Base-by-base conservation (phyloP, 2,888 invertebrate genomes). In the Automeris io region DNA sequence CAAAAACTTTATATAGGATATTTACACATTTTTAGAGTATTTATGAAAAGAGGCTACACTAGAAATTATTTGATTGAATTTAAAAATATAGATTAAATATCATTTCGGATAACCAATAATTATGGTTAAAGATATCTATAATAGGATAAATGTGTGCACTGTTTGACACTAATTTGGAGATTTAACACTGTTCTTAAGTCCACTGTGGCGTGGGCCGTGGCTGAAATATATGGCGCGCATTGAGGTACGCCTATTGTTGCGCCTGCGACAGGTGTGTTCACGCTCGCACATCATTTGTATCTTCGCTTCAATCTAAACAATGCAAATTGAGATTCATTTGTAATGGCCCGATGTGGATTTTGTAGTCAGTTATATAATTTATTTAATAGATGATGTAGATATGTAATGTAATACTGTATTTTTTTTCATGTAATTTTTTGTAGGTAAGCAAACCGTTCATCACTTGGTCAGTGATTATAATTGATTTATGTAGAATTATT, bases 181-280 rank as follows among this genome's bases (percentile, higher is more conserved):
- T n/a, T n/a, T n/a, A n/a, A n/a, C n/a, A n/a, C n/a, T n/a, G n/a
- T n/a, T n/a, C n/a, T n/a, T n/a, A n/a, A 16, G 16, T 5, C 8
- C 29, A 5, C 8, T 16, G 29, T n/a, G 16, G 16, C 11, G 9
- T 16, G 29, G n/a, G n/a, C n/a, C n/a, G n/a, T 8, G 29, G 29
- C 16, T 16, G 29, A 29, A 16, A 29, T 29, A 29, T 29, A 16
- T 13, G 16, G 16, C 31, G 9, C 7, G 19, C 8, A 37, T 35
- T 47, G 35, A 39, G 51, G 41, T 47, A 50, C 43, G 44, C 45
- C 52, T 37, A 56, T 49, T 54, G 53, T 61, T 60, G 40, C 41
- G 46, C 37, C 46, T 33, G 36, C 43, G 47, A 54, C 61, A 61
- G 58, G 62, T 60, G 60, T 48, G 37, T 31, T 37, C 31, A 23